These are phyloP conservation scores for Plemyria rubiginata DNA, from an alignment of 2,888 invertebrate genomes.

Conservation along the genomic window DNA sequence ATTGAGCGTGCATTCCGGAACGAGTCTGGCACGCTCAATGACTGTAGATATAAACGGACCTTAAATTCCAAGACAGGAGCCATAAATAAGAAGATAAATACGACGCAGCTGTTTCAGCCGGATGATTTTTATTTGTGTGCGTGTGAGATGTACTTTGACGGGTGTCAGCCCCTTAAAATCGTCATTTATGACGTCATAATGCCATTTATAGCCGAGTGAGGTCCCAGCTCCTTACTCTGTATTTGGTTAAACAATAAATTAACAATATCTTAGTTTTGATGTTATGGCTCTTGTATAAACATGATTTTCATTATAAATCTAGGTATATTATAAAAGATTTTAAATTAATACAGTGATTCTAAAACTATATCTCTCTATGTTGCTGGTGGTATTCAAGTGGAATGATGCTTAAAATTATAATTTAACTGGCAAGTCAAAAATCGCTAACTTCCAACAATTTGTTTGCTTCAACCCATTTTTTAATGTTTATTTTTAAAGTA, in stretches of 20 bases:
- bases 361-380: constrained; percentile 21
- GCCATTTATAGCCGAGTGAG: no score
- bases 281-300: constrained; percentile 58
- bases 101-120: no score
- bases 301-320: constrained; percentile 43
- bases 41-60: no score
- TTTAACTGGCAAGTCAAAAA: constrained; percentile 24
- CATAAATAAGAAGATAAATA: no score
- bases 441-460: constrained; percentile 4
- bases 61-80: no score
- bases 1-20: no score
- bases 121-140: no score
- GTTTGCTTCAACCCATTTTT: constrained; percentile 23
- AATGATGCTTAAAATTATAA: constrained; percentile 31
- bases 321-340: constrained; percentile 16
- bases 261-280: constrained; percentile 39
- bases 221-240: constrained; percentile 7
- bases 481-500: constrained; percentile 18
- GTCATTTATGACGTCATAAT: no score
- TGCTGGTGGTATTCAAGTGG: constrained; percentile 24
- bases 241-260: constrained; percentile 43
- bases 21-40: no score
- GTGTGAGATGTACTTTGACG: no score
- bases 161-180: no score
- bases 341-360: constrained; percentile 29